Percentiles rank a stretch among this genome's conserved stretches.
Conservation (phyloP, 2,113 vertebrate genomes). For the Forbesichthys papilliferus region DNA sequence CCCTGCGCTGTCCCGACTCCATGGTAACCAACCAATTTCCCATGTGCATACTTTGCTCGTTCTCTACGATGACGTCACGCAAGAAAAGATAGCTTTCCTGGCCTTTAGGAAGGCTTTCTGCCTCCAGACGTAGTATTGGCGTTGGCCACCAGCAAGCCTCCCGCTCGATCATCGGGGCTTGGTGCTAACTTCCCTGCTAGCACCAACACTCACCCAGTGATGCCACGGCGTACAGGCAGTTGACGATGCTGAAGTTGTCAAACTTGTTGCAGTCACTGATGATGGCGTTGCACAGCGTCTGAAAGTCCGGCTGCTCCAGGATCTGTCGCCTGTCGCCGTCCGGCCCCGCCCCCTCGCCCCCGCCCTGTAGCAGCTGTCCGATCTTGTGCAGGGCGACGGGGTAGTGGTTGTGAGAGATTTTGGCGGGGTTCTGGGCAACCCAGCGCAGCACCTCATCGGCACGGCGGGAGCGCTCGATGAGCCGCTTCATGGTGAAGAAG, state of each 20-base stretch:
- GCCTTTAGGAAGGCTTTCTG: too few relatives aligned
- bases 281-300: slow-evolving; percentile 84
- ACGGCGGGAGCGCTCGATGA: slow-evolving; percentile 86
- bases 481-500: slow-evolving; percentile 89
- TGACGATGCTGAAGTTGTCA: slow-evolving; percentile 91
- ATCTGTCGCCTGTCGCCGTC: slow-evolving; percentile 58
- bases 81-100: too few relatives aligned
- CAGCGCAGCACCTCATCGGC: slow-evolving; percentile 90
- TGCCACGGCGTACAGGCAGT: slow-evolving; percentile 87
- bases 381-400: slow-evolving; percentile 88
- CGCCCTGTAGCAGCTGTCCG: slow-evolving; percentile 82
- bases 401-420: slow-evolving; percentile 89
- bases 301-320: slow-evolving; percentile 85
- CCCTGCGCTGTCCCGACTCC: too few relatives aligned
- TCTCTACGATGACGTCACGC: too few relatives aligned
- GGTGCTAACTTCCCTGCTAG: too few relatives aligned
- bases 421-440: slow-evolving; percentile 90
- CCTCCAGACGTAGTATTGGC: too few relatives aligned
- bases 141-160: too few relatives aligned
- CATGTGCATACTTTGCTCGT: too few relatives aligned
- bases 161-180: too few relatives aligned
- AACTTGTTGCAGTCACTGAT: slow-evolving; percentile 86
- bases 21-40: too few relatives aligned
- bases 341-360: slow-evolving; percentile 15
- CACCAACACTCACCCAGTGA: slow-evolving; percentile 77